A percentile compares a stretch with the other conserved stretches of the same genome.
Conservation (phyloP, 2,113 vertebrate species). For the human (Homo sapiens) region GRCh38 chr5:28038001-28038500, state of each 20-base stretch:
- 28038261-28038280: neutral
- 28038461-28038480: neutral
- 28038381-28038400: neutral
- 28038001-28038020: neutral
- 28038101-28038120: neutral
- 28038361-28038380: neutral
- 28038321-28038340: neutral
- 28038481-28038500: neutral
- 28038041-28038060: neutral
- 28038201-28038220: neutral
- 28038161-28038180: neutral
- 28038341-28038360: neutral
- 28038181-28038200: neutral
- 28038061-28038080: neutral
- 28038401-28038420: neutral
- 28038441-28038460: neutral
- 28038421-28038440: neutral
- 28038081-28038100: neutral
- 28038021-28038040: neutral
- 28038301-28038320: neutral
- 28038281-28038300: neutral
- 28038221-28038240: neutral
- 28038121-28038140: neutral
- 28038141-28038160: neutral
- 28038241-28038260: neutral